Base-by-base conservation (phyloP, 2,888 invertebrate genomes). In the Entomobrya multifasciata region DNA sequence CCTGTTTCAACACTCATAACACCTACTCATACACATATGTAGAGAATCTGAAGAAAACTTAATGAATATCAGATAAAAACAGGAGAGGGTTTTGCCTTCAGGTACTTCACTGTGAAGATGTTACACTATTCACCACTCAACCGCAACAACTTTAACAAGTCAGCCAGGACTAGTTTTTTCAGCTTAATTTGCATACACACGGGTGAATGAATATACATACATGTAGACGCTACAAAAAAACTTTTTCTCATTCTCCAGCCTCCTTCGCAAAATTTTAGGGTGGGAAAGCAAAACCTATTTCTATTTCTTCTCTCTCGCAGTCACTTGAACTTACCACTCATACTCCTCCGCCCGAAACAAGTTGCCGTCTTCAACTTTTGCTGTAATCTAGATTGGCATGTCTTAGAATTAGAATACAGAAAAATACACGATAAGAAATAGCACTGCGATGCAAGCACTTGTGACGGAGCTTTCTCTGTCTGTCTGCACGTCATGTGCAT, bases 51-150 rank as follows among this genome's bases (percentile, higher is more conserved):
- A 70, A 74, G 25, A 62, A 78, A 78, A 20, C n/a, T 78, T 78
- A 62, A 62, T 78, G 78, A 78, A 78, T 62, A 62, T 78, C 60
- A 49, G 74, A 74, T 74, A 74, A 74, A 70, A 27, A 49, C n/a
- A 74, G 11, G 52, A 15, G 27, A 74, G 27, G 20, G 22, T 74
- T 47, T 74, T 74, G 11, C 74, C 52, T n/a, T 8, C 20, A 52
- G 74, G 67, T 36, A 67, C 67, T 11, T 55, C 52, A 17, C 17
- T 3, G 52, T 20, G n/a, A 55, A 55, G n/a, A 55, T 55, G 52
- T 17, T 55, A 55, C n/a, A n/a, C 49, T 4, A 5, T 10, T 6
- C 57, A 57, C 22, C 27, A 62, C n/a, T 30, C 36, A 62, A 3
- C 60, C 11, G n/a, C n/a, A n/a, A n/a, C n/a, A n/a, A n/a, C n/a